phyloP scores from a whole-genome alignment of 2,797 vertebrate genomes.

The Tarsius wallacei region DNA sequence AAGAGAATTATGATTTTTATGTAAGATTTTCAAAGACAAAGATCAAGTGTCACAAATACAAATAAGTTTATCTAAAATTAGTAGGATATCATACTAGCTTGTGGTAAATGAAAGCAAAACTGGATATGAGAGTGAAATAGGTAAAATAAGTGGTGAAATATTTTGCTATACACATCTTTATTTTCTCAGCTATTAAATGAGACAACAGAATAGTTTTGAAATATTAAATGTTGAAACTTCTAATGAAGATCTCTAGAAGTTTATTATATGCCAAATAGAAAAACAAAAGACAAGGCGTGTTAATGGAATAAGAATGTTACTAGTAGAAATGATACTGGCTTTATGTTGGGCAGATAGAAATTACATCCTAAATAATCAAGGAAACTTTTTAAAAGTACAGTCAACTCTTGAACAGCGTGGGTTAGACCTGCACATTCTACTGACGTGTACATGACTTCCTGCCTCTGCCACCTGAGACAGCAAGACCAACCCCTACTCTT shows the following conservation, averaged over 20 bases:
- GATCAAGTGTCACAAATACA: slow-evolving; percentile 54
- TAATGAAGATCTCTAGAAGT: slow-evolving; percentile 59
- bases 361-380: slow-evolving; percentile 37
- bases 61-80: slow-evolving; percentile 55
- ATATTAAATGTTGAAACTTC: slow-evolving; percentile 64
- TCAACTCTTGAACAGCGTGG: neutral
- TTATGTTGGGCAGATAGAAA: slow-evolving; percentile 51
- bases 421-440: neutral
- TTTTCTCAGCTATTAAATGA: slow-evolving; percentile 37
- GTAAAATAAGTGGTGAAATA: slow-evolving; percentile 36
- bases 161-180: neutral
- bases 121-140: slow-evolving; percentile 55
- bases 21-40: slow-evolving; percentile 45
- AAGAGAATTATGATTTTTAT: slow-evolving; percentile 3
- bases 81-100: neutral
- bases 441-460: neutral
- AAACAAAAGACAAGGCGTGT: slow-evolving; percentile 2
- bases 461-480: neutral
- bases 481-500: neutral
- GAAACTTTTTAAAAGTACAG: slow-evolving; percentile 61
- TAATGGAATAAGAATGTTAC: slow-evolving; percentile 52
- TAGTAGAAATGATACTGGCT: slow-evolving; percentile 23
- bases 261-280: slow-evolving; percentile 65
- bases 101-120: slow-evolving; percentile 69
- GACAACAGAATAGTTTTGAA: slow-evolving; percentile 17